These are phyloP conservation scores for Drosophila quadrilineata DNA, from an alignment of 1,140 invertebrate genomes.

Conservation along the genomic window DNA sequence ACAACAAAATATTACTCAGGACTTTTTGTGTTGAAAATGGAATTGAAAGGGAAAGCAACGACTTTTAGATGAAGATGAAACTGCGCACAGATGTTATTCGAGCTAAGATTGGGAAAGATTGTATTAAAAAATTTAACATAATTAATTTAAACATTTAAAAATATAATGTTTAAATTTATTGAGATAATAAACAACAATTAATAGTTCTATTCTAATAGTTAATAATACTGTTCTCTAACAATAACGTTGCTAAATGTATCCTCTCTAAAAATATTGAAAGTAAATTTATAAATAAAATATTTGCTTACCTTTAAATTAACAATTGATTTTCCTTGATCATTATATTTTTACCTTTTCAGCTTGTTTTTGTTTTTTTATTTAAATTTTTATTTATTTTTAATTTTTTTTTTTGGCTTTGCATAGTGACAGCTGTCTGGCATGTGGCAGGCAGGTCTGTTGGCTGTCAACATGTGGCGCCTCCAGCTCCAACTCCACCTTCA, in stretches of 20 bases:
- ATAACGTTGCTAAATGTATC: too few relatives aligned
- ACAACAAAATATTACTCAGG: too few relatives aligned
- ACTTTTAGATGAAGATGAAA: too few relatives aligned
- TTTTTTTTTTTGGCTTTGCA: not conserved
- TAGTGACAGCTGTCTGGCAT: conserved; percentile 12
- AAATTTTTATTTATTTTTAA: not conserved
- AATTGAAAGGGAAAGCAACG: too few relatives aligned
- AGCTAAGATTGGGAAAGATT: too few relatives aligned
- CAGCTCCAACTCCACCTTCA: not conserved
- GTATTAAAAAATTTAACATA: not conserved
- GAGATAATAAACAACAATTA: too few relatives aligned
- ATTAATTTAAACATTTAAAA: too few relatives aligned
- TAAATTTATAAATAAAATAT: too few relatives aligned
- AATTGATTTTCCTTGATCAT: not conserved
- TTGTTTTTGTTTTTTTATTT: not conserved
- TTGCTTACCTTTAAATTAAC: too few relatives aligned
- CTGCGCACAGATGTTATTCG: too few relatives aligned
- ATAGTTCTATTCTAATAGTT: not conserved
- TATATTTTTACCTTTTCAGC: not conserved
- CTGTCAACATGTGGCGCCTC: conserved; percentile 64
- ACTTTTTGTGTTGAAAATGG: too few relatives aligned
- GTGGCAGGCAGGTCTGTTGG: conserved; percentile 4
- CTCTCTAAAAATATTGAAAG: too few relatives aligned
- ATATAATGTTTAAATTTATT: not conserved
- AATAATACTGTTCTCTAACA: not conserved